Base-by-base conservation (phyloP, 1,140 invertebrate species). In the Adelges cooleyi region DNA sequence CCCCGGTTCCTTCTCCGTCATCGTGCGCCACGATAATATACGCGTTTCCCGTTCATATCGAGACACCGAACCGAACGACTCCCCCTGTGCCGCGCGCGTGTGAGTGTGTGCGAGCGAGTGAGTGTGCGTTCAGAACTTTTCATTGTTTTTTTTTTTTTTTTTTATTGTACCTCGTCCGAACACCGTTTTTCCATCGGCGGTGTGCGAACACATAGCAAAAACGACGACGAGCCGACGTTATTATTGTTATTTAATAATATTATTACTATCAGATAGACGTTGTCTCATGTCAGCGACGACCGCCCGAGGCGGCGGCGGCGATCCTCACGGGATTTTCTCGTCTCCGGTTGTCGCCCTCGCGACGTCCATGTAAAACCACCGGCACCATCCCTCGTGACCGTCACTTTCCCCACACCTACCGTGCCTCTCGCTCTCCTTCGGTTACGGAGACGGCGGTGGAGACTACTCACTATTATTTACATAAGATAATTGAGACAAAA, bases 1-100 rank as follows among this genome's bases (percentile, higher is more conserved):
- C 42, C 54, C 40, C 40, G 54, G 25, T 11, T 25, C 2, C 54
- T 46, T 40, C 40, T 23, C 54, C 5, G 5, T 5, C 29, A 33
- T 13, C 25, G 42, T 27, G 20, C 10, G 36, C 13, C 29, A 23
- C 17, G 36, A 25, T 8, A 48, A 13, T 33, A 9, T 62, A 62
- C 56, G 56, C 56, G 56, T 62, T 62, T 62, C 56, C 56, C 56
- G 56, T 62, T 62, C 56, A 17, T 44, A 44, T 15, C n/a, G 36
- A 27, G 33, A 17, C 5, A 33, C 29, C 29, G 29, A 33, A 33
- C 29, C 51, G 51, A 18, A 22, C 29, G n/a, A 36, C 51, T 59
- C 54, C 23, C 42, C 54, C 17, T 18, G 23, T 20, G 20, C 36
- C 13, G 13, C 20, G 22, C n/a, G 33, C 36, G n/a, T 6, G 17